A percentile compares a stretch with the other conserved stretches of the same genome.
phyloP scores from a whole-genome alignment of 2,888 invertebrate species.

The Pediacus dermestoides region DNA sequence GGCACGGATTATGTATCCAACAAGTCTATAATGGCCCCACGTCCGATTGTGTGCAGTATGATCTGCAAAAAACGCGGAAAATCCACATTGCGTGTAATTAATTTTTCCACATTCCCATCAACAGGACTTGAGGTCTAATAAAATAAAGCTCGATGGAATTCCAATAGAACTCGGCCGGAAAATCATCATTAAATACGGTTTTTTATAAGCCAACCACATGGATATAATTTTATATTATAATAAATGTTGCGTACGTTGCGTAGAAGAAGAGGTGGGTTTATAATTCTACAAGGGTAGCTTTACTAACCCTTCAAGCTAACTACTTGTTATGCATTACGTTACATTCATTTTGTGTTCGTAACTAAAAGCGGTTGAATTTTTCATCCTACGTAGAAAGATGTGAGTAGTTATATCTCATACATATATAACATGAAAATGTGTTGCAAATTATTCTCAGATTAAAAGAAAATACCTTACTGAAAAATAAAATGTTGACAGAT shows the following conservation, averaged over 20 bases:
- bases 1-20: conserved; percentile 11
- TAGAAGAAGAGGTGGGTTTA: conserved; percentile 39
- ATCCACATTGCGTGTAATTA: not conserved
- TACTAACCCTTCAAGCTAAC: conserved; percentile 47
- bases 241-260: conserved; percentile 42
- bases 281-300: conserved; percentile 45
- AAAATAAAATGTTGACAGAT: conserved; percentile 9
- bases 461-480: conserved; percentile 19
- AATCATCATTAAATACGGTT: too few relatives aligned
- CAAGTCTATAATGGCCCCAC: conserved; percentile 3
- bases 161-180: too few relatives aligned
- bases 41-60: too few relatives aligned
- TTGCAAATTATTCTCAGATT: conserved; percentile 26
- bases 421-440: conserved; percentile 37
- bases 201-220: too few relatives aligned
- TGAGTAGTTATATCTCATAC: conserved; percentile 44
- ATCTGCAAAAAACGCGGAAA: too few relatives aligned
- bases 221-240: conserved; percentile 36
- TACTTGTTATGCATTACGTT: conserved; percentile 51
- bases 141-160: too few relatives aligned
- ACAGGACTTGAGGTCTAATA: too few relatives aligned
- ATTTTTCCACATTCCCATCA: not conserved
- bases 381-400: conserved; percentile 45
- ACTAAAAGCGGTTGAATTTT: conserved; percentile 49
- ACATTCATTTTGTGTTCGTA: conserved; percentile 49